Evolutionary conservation across 2,797 vertebrate genomes (phyloP).

Genomic region (Darevskia nairensis): DNA sequence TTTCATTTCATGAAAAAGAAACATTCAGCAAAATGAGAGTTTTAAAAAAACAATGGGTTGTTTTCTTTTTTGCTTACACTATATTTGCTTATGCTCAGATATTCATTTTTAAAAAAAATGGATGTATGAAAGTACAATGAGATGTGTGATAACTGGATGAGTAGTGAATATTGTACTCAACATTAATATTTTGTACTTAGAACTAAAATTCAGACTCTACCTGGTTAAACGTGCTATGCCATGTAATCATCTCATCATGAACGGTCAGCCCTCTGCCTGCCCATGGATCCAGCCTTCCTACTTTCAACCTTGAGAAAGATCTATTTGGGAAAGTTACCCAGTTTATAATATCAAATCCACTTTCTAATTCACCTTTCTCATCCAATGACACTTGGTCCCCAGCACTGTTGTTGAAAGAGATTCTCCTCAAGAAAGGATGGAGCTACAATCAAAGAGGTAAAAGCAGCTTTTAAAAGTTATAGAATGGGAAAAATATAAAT

Average conservation of each 20-base stretch:
- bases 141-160: too few relatives aligned
- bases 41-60: too few relatives aligned
- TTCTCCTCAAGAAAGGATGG: constrained; percentile 1
- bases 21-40: too few relatives aligned
- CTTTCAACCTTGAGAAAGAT: constrained; percentile 17
- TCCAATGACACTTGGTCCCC: not conserved
- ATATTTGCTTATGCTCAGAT: too few relatives aligned
- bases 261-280: not conserved
- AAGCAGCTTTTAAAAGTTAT: not conserved
- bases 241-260: not conserved
- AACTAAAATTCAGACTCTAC: not conserved
- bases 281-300: constrained; percentile 8
- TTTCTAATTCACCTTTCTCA: constrained; percentile 14
- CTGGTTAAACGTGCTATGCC: constrained; percentile 7
- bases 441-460: not conserved
- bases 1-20: too few relatives aligned
- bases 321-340: constrained; percentile 29
- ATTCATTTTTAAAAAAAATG: too few relatives aligned
- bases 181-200: too few relatives aligned
- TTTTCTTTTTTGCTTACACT: too few relatives aligned
- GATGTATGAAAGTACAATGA: too few relatives aligned
- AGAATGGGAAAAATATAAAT: not conserved
- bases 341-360: constrained; percentile 23
- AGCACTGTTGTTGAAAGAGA: constrained; percentile 24
- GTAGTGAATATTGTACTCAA: too few relatives aligned